phyloP scores from a whole-genome alignment of 2,113 vertebrate genomes.

The Shinisaurus crocodilurus region DNA sequence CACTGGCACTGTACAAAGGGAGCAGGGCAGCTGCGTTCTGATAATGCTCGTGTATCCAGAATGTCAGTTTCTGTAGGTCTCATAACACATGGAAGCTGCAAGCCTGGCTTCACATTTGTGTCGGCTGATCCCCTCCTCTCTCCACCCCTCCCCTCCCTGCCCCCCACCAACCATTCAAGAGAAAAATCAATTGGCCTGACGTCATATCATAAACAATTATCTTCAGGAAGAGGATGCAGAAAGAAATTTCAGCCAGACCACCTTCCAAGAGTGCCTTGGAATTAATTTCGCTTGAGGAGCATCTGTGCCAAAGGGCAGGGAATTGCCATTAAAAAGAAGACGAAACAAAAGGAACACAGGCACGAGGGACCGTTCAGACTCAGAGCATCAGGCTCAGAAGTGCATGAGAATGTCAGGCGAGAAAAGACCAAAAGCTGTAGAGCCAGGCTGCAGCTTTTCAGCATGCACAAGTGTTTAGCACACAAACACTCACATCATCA shows the following conservation, averaged over 20 bases:
- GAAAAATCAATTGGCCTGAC: conserved; percentile 61
- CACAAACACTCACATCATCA: not conserved
- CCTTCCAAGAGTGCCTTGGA: conserved; percentile 39
- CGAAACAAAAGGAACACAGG: conserved; percentile 51
- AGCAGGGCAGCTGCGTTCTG: not conserved
- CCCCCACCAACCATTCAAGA: conserved; percentile 39
- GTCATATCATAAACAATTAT: conserved; percentile 62
- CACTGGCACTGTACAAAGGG: not conserved
- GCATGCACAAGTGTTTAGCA: not conserved
- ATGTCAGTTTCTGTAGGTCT: not conserved
- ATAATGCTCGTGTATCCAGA: not conserved
- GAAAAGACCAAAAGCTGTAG: not conserved
- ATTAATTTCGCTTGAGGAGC: conserved; percentile 63
- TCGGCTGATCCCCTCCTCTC: not conserved
- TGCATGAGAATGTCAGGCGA: not conserved
- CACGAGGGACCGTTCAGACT: conserved; percentile 4
- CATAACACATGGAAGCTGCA: not conserved
- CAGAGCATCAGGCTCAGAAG: conserved; percentile 6
- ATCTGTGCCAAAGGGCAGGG: conserved; percentile 27
- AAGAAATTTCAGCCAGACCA: conserved; percentile 40
- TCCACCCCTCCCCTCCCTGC: not conserved
- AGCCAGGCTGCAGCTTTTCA: not conserved
- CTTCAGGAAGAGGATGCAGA: conserved; percentile 56
- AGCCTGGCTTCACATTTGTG: not conserved
- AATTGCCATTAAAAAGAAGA: conserved; percentile 31